These are phyloP conservation scores for Crotalus helleri DNA, from an alignment of 2,113 vertebrate species.

Conservation along the genomic window DNA sequence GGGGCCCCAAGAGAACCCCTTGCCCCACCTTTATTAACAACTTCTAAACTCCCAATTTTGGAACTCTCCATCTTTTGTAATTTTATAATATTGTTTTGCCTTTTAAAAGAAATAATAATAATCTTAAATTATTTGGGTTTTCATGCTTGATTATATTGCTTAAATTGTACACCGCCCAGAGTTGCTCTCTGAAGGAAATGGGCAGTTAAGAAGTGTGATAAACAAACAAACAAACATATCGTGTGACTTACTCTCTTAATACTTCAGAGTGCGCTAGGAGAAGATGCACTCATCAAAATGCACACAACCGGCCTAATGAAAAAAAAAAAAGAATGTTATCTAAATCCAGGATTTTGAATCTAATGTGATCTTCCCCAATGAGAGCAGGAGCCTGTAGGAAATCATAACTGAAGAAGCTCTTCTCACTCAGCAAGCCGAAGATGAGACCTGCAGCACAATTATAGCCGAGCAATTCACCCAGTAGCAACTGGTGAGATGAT, in stretches of 20 bases:
- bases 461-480: background rate
- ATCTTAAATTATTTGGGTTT: too few relatives aligned
- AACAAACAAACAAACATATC: background rate
- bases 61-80: too few relatives aligned
- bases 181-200: background rate
- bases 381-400: background rate
- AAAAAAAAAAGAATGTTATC: fast-evolving
- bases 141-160: too few relatives aligned
- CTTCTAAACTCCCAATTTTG: too few relatives aligned
- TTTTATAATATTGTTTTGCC: too few relatives aligned
- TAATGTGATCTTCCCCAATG: background rate
- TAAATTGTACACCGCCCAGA: background rate
- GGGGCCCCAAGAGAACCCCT: too few relatives aligned
- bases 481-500: background rate
- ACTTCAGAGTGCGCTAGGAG: background rate
- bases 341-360: background rate
- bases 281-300: background rate
- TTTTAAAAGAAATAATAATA: too few relatives aligned
- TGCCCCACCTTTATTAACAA: too few relatives aligned
- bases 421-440: slow-evolving; percentile 14
- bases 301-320: background rate
- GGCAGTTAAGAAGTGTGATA: background rate
- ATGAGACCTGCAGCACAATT: slow-evolving; percentile 4
- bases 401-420: background rate
- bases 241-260: background rate